Base-by-base conservation (phyloP, 1,140 invertebrate species). In the Euwallacea fornicatus region DNA sequence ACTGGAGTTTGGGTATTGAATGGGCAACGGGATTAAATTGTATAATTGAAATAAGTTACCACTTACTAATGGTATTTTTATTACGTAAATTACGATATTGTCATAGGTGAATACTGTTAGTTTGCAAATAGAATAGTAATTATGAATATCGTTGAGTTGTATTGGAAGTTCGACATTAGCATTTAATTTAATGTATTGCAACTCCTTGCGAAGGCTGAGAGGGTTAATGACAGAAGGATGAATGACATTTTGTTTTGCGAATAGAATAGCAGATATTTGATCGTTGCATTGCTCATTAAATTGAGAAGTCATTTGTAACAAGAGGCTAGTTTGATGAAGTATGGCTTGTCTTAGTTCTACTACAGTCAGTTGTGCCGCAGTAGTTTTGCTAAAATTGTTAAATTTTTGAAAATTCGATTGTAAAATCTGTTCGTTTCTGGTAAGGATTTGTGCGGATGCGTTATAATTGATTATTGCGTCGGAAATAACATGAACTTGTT, bases 161-260 rank as follows among this genome's bases (percentile, higher is more conserved):
- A 73, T 55, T 10, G 66, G 61, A 61, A 70, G 66, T 42, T 67
- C 21, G 11, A 67, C 42, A 63, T 54, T 33, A 10, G 56, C 58
- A 42, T 43, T 66, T 54, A 71, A 53, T 71, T 66, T 59, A 44
- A 61, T 58, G 47, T 60, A 59, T 10, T 42, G 8, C 6, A 53
- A 15, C 61, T 62, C 56, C 4, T 65, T 16, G 59, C 55, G 13
- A 42, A 70, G 56, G 10, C 56, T 4, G 33, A 16, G 53, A 13
- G 71, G 71, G 10, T 50, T 61, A 6, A 74, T 56, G n/a, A 71
- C 33, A 33, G n/a, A 53, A 6, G 72, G 63, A 58, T 74, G 72
- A 50, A 74, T 66, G 16, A 74, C 47, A 58, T 67, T 67, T 71
- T 74, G 69, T 62, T 74, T 74, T 15, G 69, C 62, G 61, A 71